Conservation (phyloP, 1,140 invertebrate genomes). For the Drosophila pachea region DNA sequence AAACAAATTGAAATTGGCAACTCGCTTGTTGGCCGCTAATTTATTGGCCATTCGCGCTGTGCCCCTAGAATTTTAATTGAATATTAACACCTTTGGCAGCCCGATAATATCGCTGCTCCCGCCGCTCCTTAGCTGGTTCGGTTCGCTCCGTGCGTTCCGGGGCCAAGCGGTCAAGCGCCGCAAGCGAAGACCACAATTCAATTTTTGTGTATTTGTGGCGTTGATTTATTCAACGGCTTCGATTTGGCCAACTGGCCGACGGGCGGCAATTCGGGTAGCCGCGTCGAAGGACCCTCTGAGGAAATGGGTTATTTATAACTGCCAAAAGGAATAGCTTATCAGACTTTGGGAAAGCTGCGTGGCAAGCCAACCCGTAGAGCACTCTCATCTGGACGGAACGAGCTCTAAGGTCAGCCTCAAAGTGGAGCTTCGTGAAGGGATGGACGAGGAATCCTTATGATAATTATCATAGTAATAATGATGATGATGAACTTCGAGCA, state of each 20-base stretch:
- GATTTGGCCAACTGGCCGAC: slow-evolving; percentile 11
- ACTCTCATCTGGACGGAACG: neutral
- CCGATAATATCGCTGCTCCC: neutral
- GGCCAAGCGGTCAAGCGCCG: slow-evolving; percentile 60
- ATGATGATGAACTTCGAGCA: too few relatives aligned
- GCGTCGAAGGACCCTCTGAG: slow-evolving; percentile 26
- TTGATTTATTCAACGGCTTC: slow-evolving; percentile 68
- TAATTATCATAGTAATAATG: too few relatives aligned
- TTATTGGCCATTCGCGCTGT: slow-evolving; percentile 58
- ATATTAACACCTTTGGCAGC: slow-evolving; percentile 74
- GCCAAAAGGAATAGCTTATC: slow-evolving; percentile 46
- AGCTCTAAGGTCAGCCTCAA: neutral
- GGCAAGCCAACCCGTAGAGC: too few relatives aligned
- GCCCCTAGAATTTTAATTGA: slow-evolving; percentile 74
- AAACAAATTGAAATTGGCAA: slow-evolving; percentile 77
- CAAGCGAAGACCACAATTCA: slow-evolving; percentile 62
- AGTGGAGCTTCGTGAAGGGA: neutral
- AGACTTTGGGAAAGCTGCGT: slow-evolving; percentile 25
- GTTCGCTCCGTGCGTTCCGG: slow-evolving; percentile 4
- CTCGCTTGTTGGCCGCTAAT: slow-evolving; percentile 69
- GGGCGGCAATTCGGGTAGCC: slow-evolving; percentile 36
- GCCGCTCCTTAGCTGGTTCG: neutral
- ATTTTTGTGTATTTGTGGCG: slow-evolving; percentile 73
- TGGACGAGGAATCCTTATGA: too few relatives aligned
- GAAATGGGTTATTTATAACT: slow-evolving; percentile 75